A percentile compares a stretch with the other conserved stretches of the same genome.
These are phyloP conservation scores for Recurvirostra avosetta DNA, from an alignment of 2,113 vertebrate genomes.

Conservation along the genomic window DNA sequence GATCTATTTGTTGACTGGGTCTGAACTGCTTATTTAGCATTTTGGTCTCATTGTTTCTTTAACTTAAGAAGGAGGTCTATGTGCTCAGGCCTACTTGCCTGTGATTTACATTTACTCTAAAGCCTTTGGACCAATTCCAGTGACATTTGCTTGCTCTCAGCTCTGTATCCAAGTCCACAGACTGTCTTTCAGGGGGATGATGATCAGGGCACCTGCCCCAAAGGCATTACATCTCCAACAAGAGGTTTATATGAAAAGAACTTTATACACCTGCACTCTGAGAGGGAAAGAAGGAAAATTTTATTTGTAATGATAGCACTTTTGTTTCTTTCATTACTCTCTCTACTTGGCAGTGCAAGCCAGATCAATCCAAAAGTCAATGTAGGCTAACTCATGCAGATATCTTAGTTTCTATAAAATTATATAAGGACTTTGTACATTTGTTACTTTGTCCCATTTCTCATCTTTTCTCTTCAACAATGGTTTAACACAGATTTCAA, in stretches of 20 bases:
- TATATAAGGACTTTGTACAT: neutral
- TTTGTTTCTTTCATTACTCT: neutral
- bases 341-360: neutral
- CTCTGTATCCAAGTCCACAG: neutral
- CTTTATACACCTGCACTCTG: neutral
- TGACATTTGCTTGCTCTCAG: neutral
- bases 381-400: neutral
- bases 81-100: neutral
- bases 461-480: neutral
- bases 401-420: neutral
- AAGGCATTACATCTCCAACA: neutral
- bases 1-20: neutral
- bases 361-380: neutral
- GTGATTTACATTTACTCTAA: neutral
- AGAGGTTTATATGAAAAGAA: neutral
- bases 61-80: neutral
- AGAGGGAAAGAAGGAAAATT: neutral
- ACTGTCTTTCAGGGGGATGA: neutral
- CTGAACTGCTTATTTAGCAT: neutral
- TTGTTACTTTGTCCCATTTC: neutral
- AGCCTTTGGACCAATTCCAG: neutral
- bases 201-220: neutral
- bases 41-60: neutral
- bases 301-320: neutral
- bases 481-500: neutral